Percentiles rank a stretch among this genome's conserved stretches.
Evolutionary conservation across 2,797 vertebrate species (phyloP).

Genomic region (Microchirus variegatus): DNA sequence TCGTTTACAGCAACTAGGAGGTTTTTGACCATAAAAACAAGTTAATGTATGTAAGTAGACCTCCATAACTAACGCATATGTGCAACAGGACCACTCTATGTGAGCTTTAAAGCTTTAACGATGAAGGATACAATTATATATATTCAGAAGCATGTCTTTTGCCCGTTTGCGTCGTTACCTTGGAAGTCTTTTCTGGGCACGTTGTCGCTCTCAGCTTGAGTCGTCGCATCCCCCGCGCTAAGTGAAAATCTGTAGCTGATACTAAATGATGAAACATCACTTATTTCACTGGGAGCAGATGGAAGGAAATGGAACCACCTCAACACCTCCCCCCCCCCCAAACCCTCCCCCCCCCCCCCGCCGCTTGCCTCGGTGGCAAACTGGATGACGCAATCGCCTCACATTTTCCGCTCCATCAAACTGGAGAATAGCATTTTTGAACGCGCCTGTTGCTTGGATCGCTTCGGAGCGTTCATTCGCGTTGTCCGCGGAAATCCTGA

Average conservation of each 20-base stretch:
- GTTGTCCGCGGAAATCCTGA: slow-evolving; percentile 3
- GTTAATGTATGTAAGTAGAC: too few relatives aligned
- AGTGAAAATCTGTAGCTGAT: slow-evolving; percentile 44
- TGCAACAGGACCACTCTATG: too few relatives aligned
- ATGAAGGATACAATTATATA: too few relatives aligned
- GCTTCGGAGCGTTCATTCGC: slow-evolving; percentile 19
- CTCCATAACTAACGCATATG: too few relatives aligned
- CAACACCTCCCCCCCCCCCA: too few relatives aligned
- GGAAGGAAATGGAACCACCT: slow-evolving; percentile 53
- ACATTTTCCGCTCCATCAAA: slow-evolving; percentile 61
- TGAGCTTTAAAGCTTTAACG: too few relatives aligned
- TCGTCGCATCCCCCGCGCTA: slow-evolving; percentile 21
- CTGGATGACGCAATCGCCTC: slow-evolving; percentile 51
- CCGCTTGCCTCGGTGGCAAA: slow-evolving; percentile 57
- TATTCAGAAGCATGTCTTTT: too few relatives aligned
- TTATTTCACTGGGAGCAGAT: slow-evolving; percentile 59
- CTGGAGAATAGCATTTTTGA: slow-evolving; percentile 47
- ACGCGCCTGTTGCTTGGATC: slow-evolving; percentile 45
- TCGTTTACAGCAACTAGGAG: too few relatives aligned
- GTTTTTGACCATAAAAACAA: too few relatives aligned
- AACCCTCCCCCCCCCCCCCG: too few relatives aligned
- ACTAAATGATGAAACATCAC: slow-evolving; percentile 47
- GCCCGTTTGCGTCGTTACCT: too few relatives aligned
- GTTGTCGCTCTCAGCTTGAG: slow-evolving; percentile 50
- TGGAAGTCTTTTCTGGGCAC: slow-evolving; percentile 26